A percentile compares a stretch with the other conserved stretches of the same genome.
phyloP scores from a whole-genome alignment of 2,113 vertebrate species.

The Zootoca vivipara region DNA sequence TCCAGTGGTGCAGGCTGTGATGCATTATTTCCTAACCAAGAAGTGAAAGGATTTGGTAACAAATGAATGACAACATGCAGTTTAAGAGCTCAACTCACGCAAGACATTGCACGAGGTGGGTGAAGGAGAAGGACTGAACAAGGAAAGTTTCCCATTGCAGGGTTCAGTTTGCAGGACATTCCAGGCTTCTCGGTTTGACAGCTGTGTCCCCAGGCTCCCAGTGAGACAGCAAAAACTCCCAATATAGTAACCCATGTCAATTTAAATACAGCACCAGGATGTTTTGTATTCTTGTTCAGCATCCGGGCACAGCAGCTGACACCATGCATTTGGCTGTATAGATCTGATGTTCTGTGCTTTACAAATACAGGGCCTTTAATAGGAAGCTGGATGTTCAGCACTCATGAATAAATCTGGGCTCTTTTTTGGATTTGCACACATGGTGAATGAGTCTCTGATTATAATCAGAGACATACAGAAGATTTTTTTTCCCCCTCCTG shows the following conservation, averaged over 20 bases:
- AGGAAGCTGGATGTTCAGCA: conserved; percentile 45
- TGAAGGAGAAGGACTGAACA: background rate
- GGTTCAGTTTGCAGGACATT: conserved; percentile 22
- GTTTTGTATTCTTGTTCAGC: conserved; percentile 52
- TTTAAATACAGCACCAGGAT: conserved; percentile 55
- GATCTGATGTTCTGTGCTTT: conserved; percentile 49
- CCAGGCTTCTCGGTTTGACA: conserved; percentile 57
- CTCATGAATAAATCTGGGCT: conserved; percentile 38
- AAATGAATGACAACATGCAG: conserved; percentile 21
- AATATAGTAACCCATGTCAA: conserved; percentile 67
- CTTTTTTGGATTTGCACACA: background rate
- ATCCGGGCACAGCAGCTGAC: conserved; percentile 61
- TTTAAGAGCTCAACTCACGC: conserved; percentile 10
- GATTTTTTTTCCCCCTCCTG: background rate
- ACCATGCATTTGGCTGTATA: conserved; percentile 53
- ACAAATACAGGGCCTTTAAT: conserved; percentile 20
- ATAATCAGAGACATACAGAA: conserved; percentile 1
- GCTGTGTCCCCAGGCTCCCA: conserved; percentile 50
- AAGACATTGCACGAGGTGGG: conserved; percentile 1
- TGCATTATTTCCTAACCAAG: background rate
- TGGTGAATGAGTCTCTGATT: conserved; percentile 11
- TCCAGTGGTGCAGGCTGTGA: background rate
- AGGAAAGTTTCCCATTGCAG: conserved; percentile 22
- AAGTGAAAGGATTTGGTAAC: conserved; percentile 16
- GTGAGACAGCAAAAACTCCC: conserved; percentile 52